Evolutionary conservation across 2,113 vertebrate genomes (phyloP).

Genomic region (Electrona antarctica): DNA sequence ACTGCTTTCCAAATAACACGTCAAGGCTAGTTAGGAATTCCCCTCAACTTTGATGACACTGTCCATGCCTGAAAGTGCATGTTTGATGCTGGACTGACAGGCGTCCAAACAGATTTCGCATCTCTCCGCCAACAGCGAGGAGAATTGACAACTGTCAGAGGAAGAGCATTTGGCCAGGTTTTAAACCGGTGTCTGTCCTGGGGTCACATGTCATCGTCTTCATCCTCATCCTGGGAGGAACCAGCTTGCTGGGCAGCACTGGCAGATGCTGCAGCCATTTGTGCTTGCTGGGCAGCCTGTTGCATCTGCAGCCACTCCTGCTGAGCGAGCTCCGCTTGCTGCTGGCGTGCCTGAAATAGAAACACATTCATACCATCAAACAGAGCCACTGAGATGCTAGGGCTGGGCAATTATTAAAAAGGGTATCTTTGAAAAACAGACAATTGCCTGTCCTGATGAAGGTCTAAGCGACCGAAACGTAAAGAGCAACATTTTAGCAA

Average conservation of each 20-base stretch:
- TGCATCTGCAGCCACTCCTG: slow-evolving; percentile 99
- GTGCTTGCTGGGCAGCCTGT: slow-evolving; percentile 96
- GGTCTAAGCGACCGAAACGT: no score
- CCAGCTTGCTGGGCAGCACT: slow-evolving; percentile 91
- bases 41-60: slow-evolving; percentile 25
- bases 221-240: slow-evolving; percentile 98
- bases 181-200: slow-evolving; percentile 66
- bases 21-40: slow-evolving; percentile 29
- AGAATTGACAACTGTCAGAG: slow-evolving; percentile 16
- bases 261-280: slow-evolving; percentile 93
- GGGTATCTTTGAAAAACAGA: no score
- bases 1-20: slow-evolving; percentile 36
- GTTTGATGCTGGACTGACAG: slow-evolving; percentile 22
- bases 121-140: slow-evolving; percentile 29
- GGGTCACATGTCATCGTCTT: slow-evolving; percentile 96
- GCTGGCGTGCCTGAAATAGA: slow-evolving; percentile 89
- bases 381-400: background rate
- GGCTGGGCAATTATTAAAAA: no score
- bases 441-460: no score
- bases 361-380: background rate
- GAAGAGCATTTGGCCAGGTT: slow-evolving; percentile 25
- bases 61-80: slow-evolving; percentile 48
- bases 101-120: slow-evolving; percentile 29
- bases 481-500: no score
- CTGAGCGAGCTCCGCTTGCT: slow-evolving; percentile 97